Conservation (phyloP, 2,113 vertebrate genomes). For the Saguinus midas region DNA sequence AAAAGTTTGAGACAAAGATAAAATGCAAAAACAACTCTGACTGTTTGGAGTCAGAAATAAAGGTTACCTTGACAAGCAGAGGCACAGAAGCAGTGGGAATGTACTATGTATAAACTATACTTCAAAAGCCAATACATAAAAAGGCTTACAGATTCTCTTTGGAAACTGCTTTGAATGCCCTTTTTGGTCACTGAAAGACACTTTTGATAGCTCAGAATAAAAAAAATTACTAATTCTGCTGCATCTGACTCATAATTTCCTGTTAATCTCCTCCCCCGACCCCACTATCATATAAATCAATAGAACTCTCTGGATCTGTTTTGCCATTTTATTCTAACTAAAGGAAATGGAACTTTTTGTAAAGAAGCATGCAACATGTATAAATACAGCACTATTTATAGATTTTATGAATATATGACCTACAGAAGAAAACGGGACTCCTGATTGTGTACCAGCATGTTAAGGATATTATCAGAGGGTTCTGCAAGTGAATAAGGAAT, state of each 20-base stretch:
- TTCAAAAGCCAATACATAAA: slow-evolving; percentile 43
- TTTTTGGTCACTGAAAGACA: slow-evolving; percentile 66
- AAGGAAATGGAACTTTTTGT: slow-evolving; percentile 58
- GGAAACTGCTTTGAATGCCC: slow-evolving; percentile 23
- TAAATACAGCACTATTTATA: slow-evolving; percentile 53
- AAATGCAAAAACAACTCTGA: background rate
- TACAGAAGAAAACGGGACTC: slow-evolving; percentile 11
- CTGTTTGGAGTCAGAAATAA: background rate
- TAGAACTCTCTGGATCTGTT: slow-evolving; percentile 35
- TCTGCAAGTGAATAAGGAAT: background rate
- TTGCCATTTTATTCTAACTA: slow-evolving; percentile 50
- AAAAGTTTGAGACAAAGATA: slow-evolving; percentile 3
- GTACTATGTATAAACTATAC: background rate
- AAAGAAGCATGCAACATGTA: slow-evolving; percentile 31
- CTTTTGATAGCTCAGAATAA: slow-evolving; percentile 64
- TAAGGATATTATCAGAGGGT: slow-evolving; percentile 15
- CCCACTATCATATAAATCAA: slow-evolving; percentile 28
- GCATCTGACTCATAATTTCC: slow-evolving; percentile 66
- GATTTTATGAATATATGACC: slow-evolving; percentile 28
- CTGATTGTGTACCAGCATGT: background rate
- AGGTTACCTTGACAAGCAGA: background rate
- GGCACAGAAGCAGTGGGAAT: background rate
- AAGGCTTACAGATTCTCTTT: background rate
- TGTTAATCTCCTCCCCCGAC: background rate
- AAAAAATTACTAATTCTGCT: slow-evolving; percentile 59